These are phyloP conservation scores for Anseranas semipalmata DNA, from an alignment of 2,113 vertebrate genomes.

Conservation along the genomic window DNA sequence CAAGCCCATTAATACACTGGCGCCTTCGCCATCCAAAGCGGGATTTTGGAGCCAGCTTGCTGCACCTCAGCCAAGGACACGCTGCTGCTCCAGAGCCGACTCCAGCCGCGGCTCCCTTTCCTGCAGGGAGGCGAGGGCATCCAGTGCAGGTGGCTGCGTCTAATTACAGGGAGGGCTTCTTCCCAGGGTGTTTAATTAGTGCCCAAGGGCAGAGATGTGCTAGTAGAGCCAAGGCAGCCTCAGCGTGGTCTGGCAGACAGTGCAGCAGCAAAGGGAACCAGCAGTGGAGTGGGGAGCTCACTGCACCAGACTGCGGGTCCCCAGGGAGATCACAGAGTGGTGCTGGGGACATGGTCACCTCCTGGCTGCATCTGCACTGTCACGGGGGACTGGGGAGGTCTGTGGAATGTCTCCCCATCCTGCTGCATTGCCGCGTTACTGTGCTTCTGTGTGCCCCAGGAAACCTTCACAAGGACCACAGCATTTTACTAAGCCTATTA, in stretches of 20 bases:
- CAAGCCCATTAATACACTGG: background rate
- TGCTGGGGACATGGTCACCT: background rate
- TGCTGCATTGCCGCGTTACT: background rate
- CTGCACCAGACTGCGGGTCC: background rate
- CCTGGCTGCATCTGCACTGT: background rate
- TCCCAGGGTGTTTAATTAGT: background rate
- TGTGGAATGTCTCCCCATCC: background rate
- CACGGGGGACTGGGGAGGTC: background rate
- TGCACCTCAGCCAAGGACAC: background rate
- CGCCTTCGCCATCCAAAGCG: background rate
- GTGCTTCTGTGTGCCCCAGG: background rate
- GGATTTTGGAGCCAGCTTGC: background rate
- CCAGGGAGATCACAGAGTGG: background rate
- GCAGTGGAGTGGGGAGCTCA: background rate
- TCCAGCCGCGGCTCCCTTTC: background rate
- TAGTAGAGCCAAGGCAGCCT: background rate
- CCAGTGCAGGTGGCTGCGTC: background rate
- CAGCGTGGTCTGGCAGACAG: rapidly evolving
- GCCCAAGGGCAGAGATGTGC: background rate
- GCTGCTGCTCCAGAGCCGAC: background rate
- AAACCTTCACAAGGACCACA: background rate
- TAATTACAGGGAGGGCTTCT: background rate
- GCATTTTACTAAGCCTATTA: background rate
- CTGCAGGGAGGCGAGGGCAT: background rate
- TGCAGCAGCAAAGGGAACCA: background rate